Conservation (phyloP, 2,888 invertebrate genomes). For the Agrochola macilenta region DNA sequence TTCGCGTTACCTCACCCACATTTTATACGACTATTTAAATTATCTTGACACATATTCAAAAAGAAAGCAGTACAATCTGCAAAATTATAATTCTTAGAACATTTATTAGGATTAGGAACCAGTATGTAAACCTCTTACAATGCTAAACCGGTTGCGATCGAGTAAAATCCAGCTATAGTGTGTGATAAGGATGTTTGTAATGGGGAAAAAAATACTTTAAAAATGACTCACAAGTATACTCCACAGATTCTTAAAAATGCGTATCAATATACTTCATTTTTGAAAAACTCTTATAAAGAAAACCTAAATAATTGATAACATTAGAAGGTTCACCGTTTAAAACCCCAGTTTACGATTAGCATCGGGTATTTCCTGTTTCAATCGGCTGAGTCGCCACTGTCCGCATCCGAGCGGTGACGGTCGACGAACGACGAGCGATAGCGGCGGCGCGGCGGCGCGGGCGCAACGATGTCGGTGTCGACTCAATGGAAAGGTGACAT, state of each 20-base stretch:
- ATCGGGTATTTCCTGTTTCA: conserved; percentile 50
- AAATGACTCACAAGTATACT: neutral
- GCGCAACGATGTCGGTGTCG: conserved; percentile 55
- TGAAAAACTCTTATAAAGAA: neutral
- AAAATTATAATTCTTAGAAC: conserved; percentile 49
- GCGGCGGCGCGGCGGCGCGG: conserved; percentile 14
- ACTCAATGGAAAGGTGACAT: conserved; percentile 85
- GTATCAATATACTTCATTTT: neutral
- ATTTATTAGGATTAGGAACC: conserved; percentile 45
- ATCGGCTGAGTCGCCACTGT: conserved; percentile 25
- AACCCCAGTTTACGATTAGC: conserved; percentile 29
- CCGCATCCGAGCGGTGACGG: conserved; percentile 14
- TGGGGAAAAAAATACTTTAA: conserved; percentile 13
- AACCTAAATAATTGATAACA: conserved; percentile 3
- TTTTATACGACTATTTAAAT: conserved; percentile 75
- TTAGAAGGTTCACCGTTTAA: conserved; percentile 8
- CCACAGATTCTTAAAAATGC: neutral
- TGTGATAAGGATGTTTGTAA: conserved; percentile 12
- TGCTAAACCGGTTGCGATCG: conserved; percentile 51
- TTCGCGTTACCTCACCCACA: conserved; percentile 86
- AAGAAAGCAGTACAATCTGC: conserved; percentile 60
- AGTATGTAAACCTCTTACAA: conserved; percentile 43
- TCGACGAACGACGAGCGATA: conserved; percentile 10
- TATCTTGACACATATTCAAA: conserved; percentile 65
- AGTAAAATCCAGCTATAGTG: conserved; percentile 26